These are phyloP conservation scores for Pelagia noctiluca DNA, from an alignment of 30 jellyfish, hydroid and myxozoan species.

Conservation along the genomic window DNA sequence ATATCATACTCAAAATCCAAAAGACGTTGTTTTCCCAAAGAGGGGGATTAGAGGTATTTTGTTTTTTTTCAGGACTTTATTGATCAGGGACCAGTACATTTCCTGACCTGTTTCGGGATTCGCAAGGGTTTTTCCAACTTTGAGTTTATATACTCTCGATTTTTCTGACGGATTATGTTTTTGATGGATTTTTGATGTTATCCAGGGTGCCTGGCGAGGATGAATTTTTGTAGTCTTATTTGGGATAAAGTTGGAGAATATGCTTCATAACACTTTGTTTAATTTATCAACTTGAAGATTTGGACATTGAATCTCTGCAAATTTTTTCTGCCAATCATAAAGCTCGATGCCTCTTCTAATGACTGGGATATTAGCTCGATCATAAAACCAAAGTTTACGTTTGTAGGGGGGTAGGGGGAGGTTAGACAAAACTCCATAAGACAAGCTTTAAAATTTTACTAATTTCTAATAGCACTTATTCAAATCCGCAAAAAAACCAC, in stretches of 20 bases:
- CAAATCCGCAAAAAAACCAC: no score
- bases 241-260: constrained; percentile 15
- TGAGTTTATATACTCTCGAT: background rate
- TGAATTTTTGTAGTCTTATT: background rate
- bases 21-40: no score
- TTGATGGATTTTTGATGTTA: constrained; percentile 35
- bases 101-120: constrained; percentile 40
- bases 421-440: no score
- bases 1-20: no score
- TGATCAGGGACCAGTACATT: no score
- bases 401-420: constrained; percentile 13
- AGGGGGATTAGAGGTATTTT: no score
- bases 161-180: constrained; percentile 6
- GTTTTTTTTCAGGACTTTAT: no score
- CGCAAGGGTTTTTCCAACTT: constrained; percentile 33
- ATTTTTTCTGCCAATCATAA: constrained; percentile 13
- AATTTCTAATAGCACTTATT: no score
- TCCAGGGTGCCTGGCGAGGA: constrained; percentile 64
- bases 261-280: background rate
- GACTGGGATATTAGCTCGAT: constrained; percentile 32
- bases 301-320: constrained; percentile 16
- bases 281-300: constrained; percentile 11
- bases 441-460: no score
- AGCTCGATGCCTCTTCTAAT: constrained; percentile 4
- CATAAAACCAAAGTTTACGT: constrained; percentile 26